phyloP scores from a whole-genome alignment of 2,888 invertebrate genomes.

The Spodoptera littoralis region DNA sequence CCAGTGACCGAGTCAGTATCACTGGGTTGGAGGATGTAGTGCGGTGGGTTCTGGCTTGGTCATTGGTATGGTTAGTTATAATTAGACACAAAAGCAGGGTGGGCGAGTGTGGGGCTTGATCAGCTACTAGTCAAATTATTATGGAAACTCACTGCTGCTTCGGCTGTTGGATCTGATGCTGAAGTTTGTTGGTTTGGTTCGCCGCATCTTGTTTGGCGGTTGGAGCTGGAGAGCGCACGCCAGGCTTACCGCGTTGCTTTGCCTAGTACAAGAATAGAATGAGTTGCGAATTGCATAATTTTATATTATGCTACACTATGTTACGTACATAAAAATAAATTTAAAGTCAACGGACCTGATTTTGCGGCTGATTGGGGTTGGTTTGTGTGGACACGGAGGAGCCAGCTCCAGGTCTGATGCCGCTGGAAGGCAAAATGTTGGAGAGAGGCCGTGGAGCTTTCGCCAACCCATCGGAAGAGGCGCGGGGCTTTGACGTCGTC shows the following conservation, averaged over 20 bases:
- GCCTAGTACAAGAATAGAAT: conserved; percentile 70
- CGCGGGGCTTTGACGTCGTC: conserved; percentile 77
- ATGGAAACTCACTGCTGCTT: conserved; percentile 78
- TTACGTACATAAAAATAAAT: not conserved
- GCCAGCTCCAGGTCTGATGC: conserved; percentile 93
- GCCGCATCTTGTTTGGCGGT: conserved; percentile 92
- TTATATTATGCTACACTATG: too few species aligned
- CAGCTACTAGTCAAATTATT: not conserved
- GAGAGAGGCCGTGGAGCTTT: conserved; percentile 85
- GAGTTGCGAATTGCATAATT: not conserved
- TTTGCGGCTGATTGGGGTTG: conserved; percentile 85
- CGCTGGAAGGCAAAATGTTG: conserved; percentile 90
- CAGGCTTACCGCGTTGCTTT: conserved; percentile 92
- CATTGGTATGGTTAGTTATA: not conserved
- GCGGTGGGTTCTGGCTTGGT: not conserved
- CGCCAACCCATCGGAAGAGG: conserved; percentile 75
- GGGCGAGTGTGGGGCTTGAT: not conserved
- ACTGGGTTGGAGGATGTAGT: too few species aligned
- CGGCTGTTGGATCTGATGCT: conserved; percentile 82
- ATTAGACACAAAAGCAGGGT: conserved; percentile 24
- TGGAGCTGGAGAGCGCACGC: conserved; percentile 90
- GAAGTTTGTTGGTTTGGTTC: conserved; percentile 91
- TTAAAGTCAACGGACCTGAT: conserved; percentile 73
- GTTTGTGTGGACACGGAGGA: conserved; percentile 96
- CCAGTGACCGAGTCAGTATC: too few species aligned